phyloP scores from a whole-genome alignment of 2,797 vertebrate genomes.

The Lepus oiostolus region DNA sequence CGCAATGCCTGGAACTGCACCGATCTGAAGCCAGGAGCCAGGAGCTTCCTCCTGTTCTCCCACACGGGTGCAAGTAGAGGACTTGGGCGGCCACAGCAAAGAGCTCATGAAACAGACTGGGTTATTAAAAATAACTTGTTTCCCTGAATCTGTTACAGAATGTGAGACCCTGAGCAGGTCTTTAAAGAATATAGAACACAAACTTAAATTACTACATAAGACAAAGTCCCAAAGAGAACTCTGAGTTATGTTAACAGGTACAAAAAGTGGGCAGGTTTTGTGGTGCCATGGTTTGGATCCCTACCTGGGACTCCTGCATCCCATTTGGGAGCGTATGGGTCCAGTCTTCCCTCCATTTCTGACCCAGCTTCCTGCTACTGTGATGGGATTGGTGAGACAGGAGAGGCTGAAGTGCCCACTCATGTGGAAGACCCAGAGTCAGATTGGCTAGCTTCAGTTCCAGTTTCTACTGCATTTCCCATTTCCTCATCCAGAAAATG shows the following conservation, averaged over 20 bases:
- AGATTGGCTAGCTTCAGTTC: neutral
- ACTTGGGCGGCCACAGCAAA: too few relatives aligned
- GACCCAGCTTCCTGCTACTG: too few relatives aligned
- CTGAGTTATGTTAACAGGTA: neutral
- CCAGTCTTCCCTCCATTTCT: too few relatives aligned
- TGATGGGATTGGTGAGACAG: too few relatives aligned
- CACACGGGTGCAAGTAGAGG: too few relatives aligned
- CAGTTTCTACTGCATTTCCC: neutral
- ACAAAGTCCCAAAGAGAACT: neutral
- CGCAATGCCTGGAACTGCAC: too few relatives aligned
- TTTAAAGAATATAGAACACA: neutral
- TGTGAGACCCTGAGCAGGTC: neutral
- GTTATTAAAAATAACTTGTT: conserved; percentile 30
- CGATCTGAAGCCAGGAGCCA: too few relatives aligned
- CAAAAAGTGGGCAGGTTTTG: neutral
- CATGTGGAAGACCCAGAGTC: neutral
- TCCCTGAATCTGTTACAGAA: neutral
- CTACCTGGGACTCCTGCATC: too few relatives aligned
- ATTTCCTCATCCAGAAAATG: neutral
- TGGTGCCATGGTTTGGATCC: too few relatives aligned
- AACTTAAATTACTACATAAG: conserved; percentile 3
- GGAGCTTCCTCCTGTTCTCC: too few relatives aligned
- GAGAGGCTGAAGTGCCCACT: too few relatives aligned
- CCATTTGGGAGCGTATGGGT: too few relatives aligned
- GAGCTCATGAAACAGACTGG: neutral